A percentile compares a stretch with the other conserved stretches of the same genome.
Conservation (phyloP, 2,113 vertebrate species). For the Onychostoma macrolepis region DNA sequence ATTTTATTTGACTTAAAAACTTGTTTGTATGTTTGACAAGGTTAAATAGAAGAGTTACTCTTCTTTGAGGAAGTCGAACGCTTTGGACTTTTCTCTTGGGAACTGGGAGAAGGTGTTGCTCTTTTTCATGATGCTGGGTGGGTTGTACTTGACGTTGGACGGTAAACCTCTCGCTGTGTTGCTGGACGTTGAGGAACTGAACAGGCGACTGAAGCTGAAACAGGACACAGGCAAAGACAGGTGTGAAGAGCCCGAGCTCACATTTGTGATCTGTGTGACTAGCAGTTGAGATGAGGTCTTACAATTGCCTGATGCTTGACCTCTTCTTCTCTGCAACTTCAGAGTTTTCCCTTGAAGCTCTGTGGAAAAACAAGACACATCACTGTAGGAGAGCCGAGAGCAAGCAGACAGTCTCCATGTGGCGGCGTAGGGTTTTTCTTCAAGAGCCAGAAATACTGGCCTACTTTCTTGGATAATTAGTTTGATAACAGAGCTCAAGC, state of each 20-base stretch:
- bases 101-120: slow-evolving; percentile 92
- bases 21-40: neutral
- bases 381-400: neutral
- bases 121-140: slow-evolving; percentile 77
- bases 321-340: slow-evolving; percentile 94
- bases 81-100: slow-evolving; percentile 86
- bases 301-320: slow-evolving; percentile 99
- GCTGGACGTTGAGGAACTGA: slow-evolving; percentile 82
- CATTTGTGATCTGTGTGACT: neutral
- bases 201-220: slow-evolving; percentile 93
- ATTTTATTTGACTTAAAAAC: neutral
- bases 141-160: slow-evolving; percentile 90
- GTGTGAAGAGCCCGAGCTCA: neutral
- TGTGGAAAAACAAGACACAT: slow-evolving; percentile 59
- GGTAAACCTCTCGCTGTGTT: slow-evolving; percentile 81
- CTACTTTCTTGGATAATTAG: slow-evolving; percentile 15
- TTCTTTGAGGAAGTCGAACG: slow-evolving; percentile 95
- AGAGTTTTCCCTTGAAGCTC: slow-evolving; percentile 96
- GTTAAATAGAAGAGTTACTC: slow-evolving; percentile 79
- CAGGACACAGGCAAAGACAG: slow-evolving; percentile 37
- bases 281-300: slow-evolving; percentile 67
- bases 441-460: slow-evolving; percentile 14
- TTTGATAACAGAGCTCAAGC: neutral
- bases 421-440: neutral
- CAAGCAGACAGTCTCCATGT: neutral